phyloP scores from a whole-genome alignment of 2,113 vertebrate species.

The Mesocricetus auratus region DNA sequence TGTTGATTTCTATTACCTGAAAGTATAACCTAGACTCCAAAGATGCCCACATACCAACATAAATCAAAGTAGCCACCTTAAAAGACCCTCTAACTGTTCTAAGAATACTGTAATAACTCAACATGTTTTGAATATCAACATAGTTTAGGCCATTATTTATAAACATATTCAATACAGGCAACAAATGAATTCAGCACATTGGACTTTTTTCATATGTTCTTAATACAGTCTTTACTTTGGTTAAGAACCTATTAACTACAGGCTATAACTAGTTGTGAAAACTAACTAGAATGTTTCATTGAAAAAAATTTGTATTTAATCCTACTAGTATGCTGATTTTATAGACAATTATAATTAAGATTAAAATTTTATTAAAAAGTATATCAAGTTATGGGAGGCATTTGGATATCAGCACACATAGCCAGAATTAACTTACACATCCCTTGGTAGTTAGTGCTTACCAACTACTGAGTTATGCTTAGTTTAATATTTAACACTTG shows the following conservation, averaged over 20 bases:
- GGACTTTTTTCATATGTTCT: neutral
- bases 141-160: neutral
- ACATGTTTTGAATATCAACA: constrained; percentile 22
- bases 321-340: neutral
- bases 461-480: neutral
- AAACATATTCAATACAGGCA: neutral
- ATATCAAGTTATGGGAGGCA: neutral
- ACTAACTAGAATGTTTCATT: neutral
- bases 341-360: constrained; percentile 42
- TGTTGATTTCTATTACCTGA: constrained; percentile 9
- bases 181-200: constrained; percentile 1
- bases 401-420: neutral
- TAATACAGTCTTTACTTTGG: neutral
- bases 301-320: neutral
- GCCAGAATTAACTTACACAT: constrained; percentile 7
- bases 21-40: neutral
- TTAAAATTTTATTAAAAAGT: constrained; percentile 46
- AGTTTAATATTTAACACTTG: neutral
- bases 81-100: constrained; percentile 23
- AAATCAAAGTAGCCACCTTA: constrained; percentile 34
- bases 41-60: neutral
- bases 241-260: neutral
- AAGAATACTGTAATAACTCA: constrained; percentile 23
- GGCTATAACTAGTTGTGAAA: neutral
- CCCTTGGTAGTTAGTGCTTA: neutral